Base-by-base conservation (phyloP, 2,888 invertebrate genomes). In the Spicauda simplicius region DNA sequence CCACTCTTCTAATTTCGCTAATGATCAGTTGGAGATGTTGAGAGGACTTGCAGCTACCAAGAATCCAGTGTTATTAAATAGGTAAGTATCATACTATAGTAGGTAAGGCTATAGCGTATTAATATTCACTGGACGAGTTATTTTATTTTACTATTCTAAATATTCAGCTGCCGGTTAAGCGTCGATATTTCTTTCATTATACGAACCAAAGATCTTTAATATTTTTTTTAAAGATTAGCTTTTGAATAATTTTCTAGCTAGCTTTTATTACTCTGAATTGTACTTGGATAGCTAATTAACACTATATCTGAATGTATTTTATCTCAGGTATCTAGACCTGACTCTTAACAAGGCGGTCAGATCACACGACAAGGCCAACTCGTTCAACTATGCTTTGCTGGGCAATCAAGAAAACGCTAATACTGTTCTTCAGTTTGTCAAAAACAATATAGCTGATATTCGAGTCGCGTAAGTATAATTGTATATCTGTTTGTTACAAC, bases 21-120 rank as follows among this genome's bases (percentile, higher is more conserved):
- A 89, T 50, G 94, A 95, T 55, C 86, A 93, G 73, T 75, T 91
- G 0, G 90, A 91, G 64, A 94, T 94, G 79, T 72, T 94, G 0
- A 81, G 88, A 73, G 93, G 89, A 12, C 76, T 95, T 11, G 95
- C 89, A 4, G 94, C 94, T 64, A 77, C 91, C 0, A 85, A 59
- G 25, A 77, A 92, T 41, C 73, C 81, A 2, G 73, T 71, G 4
- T 69, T 88, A 0, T 72, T 94, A 20, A 80, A 75, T 8, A 73
- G 79, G 93, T 93, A 76, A 48, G 4, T 33, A 33, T 33, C 7
- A 8, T 3, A n/a, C 25, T 8, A 33, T 6, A 33, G 33, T 1
- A 33, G 7, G n/a, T n/a, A n/a, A n/a, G n/a, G n/a, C n/a, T n/a
- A n/a, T n/a, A n/a, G n/a, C n/a, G n/a, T n/a, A n/a, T n/a, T n/a